Percentiles rank a stretch among this genome's conserved stretches.
Conservation (phyloP, 2,113 vertebrate genomes). For the Prunella himalayana region DNA sequence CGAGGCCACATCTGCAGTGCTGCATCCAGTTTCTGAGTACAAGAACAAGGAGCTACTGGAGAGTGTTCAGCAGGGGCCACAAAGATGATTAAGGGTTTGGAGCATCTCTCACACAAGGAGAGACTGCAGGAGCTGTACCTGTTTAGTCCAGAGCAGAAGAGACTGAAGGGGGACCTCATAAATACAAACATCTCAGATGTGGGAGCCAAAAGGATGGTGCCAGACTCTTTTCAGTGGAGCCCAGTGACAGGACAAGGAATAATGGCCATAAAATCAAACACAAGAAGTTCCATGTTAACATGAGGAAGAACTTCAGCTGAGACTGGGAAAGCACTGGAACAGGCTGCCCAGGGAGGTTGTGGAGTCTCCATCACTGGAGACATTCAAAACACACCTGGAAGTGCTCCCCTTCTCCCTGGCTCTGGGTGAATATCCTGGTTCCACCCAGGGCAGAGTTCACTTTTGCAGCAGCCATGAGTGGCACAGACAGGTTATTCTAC, state of each 20-base stretch:
- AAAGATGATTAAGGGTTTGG: background rate
- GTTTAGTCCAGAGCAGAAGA: background rate
- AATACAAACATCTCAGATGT: background rate
- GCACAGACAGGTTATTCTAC: background rate
- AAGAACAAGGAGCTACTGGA: background rate
- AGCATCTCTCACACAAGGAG: background rate
- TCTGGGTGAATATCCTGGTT: background rate
- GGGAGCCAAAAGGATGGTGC: background rate
- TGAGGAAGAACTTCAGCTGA: background rate
- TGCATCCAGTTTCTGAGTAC: background rate
- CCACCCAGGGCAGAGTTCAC: background rate
- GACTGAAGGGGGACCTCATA: background rate
- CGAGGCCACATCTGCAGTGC: background rate
- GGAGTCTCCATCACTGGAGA: background rate
- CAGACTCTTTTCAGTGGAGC: too few relatives aligned
- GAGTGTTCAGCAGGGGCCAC: background rate
- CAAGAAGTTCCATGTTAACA: background rate
- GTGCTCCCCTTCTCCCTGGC: accelerated
- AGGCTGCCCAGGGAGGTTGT: background rate
- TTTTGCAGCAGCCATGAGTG: background rate
- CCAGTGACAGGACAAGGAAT: background rate
- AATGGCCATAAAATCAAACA: background rate
- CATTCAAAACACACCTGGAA: background rate
- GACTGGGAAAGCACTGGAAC: background rate
- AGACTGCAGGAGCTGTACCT: background rate